These are phyloP conservation scores for Mesocentrotus franciscanus DNA, from an alignment of 53 echinoderm and acorn worm species.

Conservation along the genomic window DNA sequence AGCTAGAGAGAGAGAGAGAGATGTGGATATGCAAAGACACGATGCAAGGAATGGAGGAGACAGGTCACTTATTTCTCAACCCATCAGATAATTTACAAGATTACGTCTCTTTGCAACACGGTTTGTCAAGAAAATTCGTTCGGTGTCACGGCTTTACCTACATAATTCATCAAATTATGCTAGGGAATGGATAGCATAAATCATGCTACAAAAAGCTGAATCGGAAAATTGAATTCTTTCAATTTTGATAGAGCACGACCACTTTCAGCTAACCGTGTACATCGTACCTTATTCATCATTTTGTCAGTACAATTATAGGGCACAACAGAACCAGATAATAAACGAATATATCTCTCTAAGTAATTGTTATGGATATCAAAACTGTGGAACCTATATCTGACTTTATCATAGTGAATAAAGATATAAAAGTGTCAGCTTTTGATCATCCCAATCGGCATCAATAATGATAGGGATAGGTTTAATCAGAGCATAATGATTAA, in stretches of 20 bases:
- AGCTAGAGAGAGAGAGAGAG: neutral
- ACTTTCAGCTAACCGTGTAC: neutral
- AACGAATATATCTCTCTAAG: neutral
- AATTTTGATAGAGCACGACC: slow-evolving; percentile 28
- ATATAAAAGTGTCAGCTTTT: neutral
- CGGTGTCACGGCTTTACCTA: slow-evolving; percentile 9
- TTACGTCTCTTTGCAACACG: neutral
- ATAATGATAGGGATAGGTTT: neutral
- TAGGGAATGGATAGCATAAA: slow-evolving; percentile 5
- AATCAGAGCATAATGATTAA: slow-evolving; percentile 53
- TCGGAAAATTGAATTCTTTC: neutral
- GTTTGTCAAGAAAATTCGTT: neutral
- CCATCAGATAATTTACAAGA: neutral
- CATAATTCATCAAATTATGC: slow-evolving; percentile 29
- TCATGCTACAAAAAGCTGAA: slow-evolving; percentile 12
- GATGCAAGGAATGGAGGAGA: neutral
- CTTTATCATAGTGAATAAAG: neutral
- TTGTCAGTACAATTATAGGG: slow-evolving; percentile 32
- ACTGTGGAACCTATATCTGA: neutral
- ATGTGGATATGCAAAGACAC: neutral
- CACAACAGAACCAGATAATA: neutral
- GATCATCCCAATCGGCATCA: neutral
- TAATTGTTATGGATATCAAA: neutral
- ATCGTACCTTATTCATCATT: neutral
- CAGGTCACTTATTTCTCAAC: neutral